Evolutionary conservation across 23 tunicate species (phyloP).

Genomic region (Trididemnum miniatum): DNA sequence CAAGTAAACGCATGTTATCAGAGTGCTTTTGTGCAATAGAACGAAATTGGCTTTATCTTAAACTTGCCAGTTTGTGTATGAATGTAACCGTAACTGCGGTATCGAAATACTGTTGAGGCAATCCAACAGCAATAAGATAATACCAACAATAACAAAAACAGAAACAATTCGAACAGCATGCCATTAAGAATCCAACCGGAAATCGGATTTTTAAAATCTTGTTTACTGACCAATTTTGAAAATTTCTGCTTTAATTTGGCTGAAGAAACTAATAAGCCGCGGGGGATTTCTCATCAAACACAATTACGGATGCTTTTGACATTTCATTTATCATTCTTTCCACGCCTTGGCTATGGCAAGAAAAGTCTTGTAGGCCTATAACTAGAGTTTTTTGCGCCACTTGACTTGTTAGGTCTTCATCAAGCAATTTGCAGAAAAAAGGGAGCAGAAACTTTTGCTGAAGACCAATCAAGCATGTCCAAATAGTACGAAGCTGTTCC

Average conservation of each 20-base stretch:
- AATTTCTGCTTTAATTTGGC: not conserved
- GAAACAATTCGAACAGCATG: too few species aligned
- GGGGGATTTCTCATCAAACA: constrained; percentile 5
- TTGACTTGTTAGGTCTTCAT: not conserved
- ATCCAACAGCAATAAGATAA: too few species aligned
- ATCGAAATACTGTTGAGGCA: too few species aligned
- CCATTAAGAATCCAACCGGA: too few species aligned
- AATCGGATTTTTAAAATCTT: too few species aligned
- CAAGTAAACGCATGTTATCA: too few species aligned
- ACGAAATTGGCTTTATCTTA: too few species aligned
- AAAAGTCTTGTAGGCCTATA: not conserved
- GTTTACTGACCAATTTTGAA: not conserved
- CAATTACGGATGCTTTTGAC: not conserved
- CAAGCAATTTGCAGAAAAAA: not conserved
- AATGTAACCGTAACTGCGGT: too few species aligned
- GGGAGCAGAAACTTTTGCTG: too few species aligned
- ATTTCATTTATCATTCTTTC: constrained; percentile 1
- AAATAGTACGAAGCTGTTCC: not conserved
- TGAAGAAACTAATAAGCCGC: constrained; percentile 13
- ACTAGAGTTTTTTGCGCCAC: constrained; percentile 2
- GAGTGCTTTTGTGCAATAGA: too few species aligned
- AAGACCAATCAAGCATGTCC: not conserved
- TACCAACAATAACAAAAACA: too few species aligned
- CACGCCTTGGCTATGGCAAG: constrained; percentile 4
- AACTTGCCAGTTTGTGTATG: too few species aligned